Percentiles rank a stretch among this genome's conserved stretches.
phyloP scores from a whole-genome alignment of 2,797 vertebrate species.

The Rhinoraja longicauda region DNA sequence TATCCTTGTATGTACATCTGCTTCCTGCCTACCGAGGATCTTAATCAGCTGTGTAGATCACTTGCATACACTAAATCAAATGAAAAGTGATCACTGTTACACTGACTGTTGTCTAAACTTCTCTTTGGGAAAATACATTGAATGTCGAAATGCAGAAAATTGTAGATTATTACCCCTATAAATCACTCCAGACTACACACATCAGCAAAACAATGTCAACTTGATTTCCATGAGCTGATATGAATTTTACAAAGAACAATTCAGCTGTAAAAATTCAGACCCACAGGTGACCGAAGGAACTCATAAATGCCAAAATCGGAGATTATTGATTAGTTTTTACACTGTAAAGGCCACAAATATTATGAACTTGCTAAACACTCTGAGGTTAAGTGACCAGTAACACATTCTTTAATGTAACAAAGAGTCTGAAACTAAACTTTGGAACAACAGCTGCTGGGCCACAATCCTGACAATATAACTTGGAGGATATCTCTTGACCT shows the following conservation, averaged over 20 bases:
- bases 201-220: neutral
- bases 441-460: neutral
- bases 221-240: neutral
- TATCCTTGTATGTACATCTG: slow-evolving; percentile 27
- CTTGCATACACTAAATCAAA: neutral
- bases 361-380: neutral
- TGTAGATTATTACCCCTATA: neutral
- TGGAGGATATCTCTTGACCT: neutral
- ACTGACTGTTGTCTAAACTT: neutral
- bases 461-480: neutral
- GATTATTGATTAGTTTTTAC: neutral
- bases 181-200: neutral
- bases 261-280: slow-evolving; percentile 19
- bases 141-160: neutral
- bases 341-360: neutral
- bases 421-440: neutral
- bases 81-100: neutral
- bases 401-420: neutral
- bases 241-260: neutral
- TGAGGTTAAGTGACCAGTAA: neutral
- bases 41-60: slow-evolving; percentile 27
- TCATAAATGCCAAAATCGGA: neutral
- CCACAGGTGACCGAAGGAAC: neutral
- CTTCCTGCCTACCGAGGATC: slow-evolving; percentile 17
- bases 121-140: neutral